These are phyloP conservation scores for Addax nasomaculatus DNA, from an alignment of 2,113 vertebrate genomes.

Conservation along the genomic window DNA sequence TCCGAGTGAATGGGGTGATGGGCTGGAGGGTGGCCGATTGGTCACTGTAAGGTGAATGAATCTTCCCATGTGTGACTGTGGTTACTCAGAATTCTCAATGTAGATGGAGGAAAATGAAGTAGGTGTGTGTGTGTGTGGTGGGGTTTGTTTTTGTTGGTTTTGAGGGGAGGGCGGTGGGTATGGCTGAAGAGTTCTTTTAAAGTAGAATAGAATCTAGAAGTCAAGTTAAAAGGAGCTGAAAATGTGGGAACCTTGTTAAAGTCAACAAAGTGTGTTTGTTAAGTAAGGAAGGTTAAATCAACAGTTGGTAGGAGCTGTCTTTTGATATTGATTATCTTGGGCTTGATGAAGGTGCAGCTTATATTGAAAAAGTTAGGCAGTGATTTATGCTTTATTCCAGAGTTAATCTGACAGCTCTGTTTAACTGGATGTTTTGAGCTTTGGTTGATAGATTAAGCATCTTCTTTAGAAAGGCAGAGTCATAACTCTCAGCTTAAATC, in stretches of 20 bases:
- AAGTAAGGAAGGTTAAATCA: background rate
- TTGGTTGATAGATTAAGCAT: slow-evolving; percentile 9
- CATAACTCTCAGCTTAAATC: background rate
- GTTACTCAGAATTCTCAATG: background rate
- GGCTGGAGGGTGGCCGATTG: slow-evolving; percentile 44
- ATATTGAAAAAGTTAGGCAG: background rate
- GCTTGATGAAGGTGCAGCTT: background rate
- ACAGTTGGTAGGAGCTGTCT: background rate
- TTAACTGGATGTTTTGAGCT: background rate
- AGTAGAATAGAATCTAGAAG: slow-evolving; percentile 18
- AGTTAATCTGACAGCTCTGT: background rate
- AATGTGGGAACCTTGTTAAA: background rate
- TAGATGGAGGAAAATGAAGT: slow-evolving; percentile 53
- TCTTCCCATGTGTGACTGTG: slow-evolving; percentile 34
- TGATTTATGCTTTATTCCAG: background rate
- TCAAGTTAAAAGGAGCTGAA: slow-evolving; percentile 11
- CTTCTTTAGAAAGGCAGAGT: background rate
- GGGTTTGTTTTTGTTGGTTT: slow-evolving; percentile 29
- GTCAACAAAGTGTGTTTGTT: background rate
- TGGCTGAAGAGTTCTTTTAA: slow-evolving; percentile 25
- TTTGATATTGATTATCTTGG: slow-evolving; percentile 9
- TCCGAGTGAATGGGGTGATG: slow-evolving; percentile 18
- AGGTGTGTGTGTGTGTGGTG: background rate
- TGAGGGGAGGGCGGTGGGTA: background rate
- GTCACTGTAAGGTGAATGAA: slow-evolving; percentile 34